phyloP scores from a whole-genome alignment of 2,888 invertebrate genomes.

The Neoscelio sp. region DNA sequence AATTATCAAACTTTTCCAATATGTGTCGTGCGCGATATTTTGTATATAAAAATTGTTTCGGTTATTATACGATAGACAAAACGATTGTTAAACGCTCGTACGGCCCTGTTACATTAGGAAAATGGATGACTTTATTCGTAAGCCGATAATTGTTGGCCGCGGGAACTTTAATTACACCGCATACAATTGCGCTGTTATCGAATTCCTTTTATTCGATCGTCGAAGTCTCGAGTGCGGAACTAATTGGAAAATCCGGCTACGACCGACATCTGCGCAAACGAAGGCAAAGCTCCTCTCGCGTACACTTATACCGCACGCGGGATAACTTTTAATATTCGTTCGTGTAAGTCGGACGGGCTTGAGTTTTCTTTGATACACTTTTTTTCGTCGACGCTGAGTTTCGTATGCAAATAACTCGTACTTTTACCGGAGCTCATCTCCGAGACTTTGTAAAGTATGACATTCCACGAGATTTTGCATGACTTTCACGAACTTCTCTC shows the following conservation, averaged over 20 bases:
- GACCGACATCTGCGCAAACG: slow-evolving; percentile 57
- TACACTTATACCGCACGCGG: slow-evolving; percentile 39
- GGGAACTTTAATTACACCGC: slow-evolving; percentile 59
- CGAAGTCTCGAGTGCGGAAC: slow-evolving; percentile 55
- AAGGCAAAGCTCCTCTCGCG: slow-evolving; percentile 30
- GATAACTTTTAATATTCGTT: slow-evolving; percentile 68
- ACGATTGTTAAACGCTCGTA: slow-evolving; percentile 34
- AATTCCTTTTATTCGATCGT: slow-evolving; percentile 58
- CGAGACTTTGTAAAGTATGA: slow-evolving; percentile 65
- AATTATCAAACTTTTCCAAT: too few species aligned
- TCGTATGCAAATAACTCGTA: slow-evolving; percentile 68
- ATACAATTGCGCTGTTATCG: slow-evolving; percentile 54
- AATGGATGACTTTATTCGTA: slow-evolving; percentile 52
- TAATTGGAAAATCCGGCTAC: slow-evolving; percentile 63
- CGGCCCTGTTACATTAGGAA: slow-evolving; percentile 34
- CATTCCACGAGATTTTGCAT: slow-evolving; percentile 60
- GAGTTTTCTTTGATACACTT: slow-evolving; percentile 61
- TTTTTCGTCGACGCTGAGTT: slow-evolving; percentile 51
- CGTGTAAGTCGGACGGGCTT: slow-evolving; percentile 53
- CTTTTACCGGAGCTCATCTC: slow-evolving; percentile 65
- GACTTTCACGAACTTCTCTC: slow-evolving; percentile 60
- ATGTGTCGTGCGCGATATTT: too few species aligned
- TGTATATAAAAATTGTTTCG: slow-evolving; percentile 17
- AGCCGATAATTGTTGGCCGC: slow-evolving; percentile 60
- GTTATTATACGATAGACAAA: slow-evolving; percentile 28